A percentile compares a stretch with the other conserved stretches of the same genome.
Conservation (phyloP, 2,113 vertebrate species). For the Eleginops maclovinus region DNA sequence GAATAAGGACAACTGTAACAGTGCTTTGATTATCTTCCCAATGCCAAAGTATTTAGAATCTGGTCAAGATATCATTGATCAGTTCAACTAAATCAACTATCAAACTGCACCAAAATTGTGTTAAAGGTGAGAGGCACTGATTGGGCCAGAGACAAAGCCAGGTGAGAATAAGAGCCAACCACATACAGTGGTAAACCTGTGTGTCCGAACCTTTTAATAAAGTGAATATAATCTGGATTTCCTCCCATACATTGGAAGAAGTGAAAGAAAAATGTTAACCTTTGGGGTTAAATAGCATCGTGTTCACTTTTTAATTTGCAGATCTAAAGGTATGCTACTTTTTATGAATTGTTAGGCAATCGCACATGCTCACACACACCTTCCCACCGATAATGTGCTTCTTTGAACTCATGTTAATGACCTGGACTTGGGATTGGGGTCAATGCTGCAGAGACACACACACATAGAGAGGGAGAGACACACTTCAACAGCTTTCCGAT, state of each 20-base stretch:
- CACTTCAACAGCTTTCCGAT: slow-evolving; percentile 12
- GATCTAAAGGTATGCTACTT: slow-evolving; percentile 8
- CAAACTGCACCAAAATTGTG: not conserved
- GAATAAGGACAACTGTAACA: too few relatives aligned
- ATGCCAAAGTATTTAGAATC: too few relatives aligned
- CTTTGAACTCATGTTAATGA: slow-evolving; percentile 27
- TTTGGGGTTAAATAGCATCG: not conserved
- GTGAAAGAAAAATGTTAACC: not conserved
- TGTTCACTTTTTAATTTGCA: not conserved
- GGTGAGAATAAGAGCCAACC: not conserved
- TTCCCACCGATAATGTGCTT: not conserved
- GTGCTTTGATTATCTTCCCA: too few relatives aligned
- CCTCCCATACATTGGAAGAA: not conserved
- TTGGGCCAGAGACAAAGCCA: not conserved
- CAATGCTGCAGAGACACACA: slow-evolving; percentile 36
- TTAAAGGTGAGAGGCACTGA: not conserved
- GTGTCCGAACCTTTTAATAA: not conserved
- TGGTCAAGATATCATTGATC: too few relatives aligned
- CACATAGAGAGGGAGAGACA: slow-evolving; percentile 2
- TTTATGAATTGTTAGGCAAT: not conserved
- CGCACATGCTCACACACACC: not conserved
- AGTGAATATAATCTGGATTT: slow-evolving; percentile 5
- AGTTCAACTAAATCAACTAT: not conserved
- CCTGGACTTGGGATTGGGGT: slow-evolving; percentile 49
- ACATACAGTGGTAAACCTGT: not conserved